Percentiles rank a stretch among this genome's conserved stretches.
phyloP scores from a whole-genome alignment of 2,113 vertebrate genomes.

The Salvelinus namaycush region DNA sequence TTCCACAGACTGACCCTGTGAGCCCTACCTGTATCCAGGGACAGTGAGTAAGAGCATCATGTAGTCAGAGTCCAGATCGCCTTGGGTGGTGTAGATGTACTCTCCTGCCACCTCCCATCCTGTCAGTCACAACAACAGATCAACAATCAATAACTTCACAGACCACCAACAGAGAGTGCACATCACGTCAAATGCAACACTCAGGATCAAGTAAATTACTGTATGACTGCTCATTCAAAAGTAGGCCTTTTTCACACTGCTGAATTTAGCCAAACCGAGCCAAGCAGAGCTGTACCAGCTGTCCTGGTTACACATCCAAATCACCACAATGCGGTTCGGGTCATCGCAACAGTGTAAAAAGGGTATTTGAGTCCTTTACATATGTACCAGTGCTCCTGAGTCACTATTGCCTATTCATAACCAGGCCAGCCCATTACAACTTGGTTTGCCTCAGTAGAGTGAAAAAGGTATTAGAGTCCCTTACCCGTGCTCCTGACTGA shows the following conservation, averaged over 20 bases:
- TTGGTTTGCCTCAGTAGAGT: too few relatives aligned
- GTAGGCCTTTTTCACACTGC: too few relatives aligned
- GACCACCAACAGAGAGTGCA: neutral
- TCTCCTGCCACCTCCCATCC: conserved; percentile 96
- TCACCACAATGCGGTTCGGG: too few relatives aligned
- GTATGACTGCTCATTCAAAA: too few relatives aligned
- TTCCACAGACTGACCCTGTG: neutral
- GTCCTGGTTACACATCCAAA: too few relatives aligned
- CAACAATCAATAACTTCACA: neutral
- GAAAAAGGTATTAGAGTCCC: neutral
- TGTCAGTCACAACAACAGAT: conserved; percentile 52
- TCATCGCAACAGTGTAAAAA: too few relatives aligned
- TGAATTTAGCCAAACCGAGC: neutral
- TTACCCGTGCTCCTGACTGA: conserved; percentile 83
- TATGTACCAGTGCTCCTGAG: neutral
- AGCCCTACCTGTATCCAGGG: conserved; percentile 87
- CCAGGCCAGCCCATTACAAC: too few relatives aligned
- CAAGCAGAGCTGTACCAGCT: neutral
- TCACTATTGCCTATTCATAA: neutral
- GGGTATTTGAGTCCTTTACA: too few relatives aligned
- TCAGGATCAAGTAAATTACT: neutral
- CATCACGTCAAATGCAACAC: neutral
- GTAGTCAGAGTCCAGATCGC: conserved; percentile 86
- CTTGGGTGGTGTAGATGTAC: conserved; percentile 86
- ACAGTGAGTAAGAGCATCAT: conserved; percentile 85